Evolutionary conservation across 1,140 invertebrate species (phyloP).

Genomic region (Lepidurus couesii): DNA sequence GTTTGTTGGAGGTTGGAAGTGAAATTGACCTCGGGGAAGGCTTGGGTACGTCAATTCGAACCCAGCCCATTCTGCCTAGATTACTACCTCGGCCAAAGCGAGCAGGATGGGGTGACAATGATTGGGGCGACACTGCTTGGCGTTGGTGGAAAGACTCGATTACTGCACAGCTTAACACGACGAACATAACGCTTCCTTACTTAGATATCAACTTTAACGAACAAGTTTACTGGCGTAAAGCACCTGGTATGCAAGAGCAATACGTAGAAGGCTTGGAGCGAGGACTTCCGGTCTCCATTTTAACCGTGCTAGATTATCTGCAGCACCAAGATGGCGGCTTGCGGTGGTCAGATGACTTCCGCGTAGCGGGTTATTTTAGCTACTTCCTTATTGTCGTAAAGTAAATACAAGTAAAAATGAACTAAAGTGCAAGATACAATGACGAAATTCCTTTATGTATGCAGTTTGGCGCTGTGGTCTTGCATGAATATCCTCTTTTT

Average conservation of each 20-base stretch:
- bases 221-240: not conserved
- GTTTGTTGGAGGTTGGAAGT: not conserved
- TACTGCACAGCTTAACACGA: not conserved
- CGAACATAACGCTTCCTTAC: not conserved
- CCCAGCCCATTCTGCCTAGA: not conserved
- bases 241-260: constrained; percentile 25
- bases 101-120: not conserved
- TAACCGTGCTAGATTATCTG: constrained; percentile 33
- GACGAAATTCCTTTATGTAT: not conserved
- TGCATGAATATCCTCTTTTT: constrained; percentile 33
- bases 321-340: constrained; percentile 29
- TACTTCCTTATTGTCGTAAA: constrained; percentile 24
- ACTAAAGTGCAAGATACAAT: not conserved
- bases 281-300: constrained; percentile 31
- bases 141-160: not conserved
- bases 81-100: not conserved
- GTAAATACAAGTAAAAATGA: not conserved
- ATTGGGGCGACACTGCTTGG: not conserved
- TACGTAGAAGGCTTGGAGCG: constrained; percentile 26
- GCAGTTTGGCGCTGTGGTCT: constrained; percentile 23
- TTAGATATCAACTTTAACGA: constrained; percentile 33
- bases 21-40: not conserved
- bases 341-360: constrained; percentile 30
- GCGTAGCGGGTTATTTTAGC: constrained; percentile 24
- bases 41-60: not conserved